These are phyloP conservation scores for Motacilla tschutschensis DNA, from an alignment of 2,113 vertebrate species.

Conservation along the genomic window DNA sequence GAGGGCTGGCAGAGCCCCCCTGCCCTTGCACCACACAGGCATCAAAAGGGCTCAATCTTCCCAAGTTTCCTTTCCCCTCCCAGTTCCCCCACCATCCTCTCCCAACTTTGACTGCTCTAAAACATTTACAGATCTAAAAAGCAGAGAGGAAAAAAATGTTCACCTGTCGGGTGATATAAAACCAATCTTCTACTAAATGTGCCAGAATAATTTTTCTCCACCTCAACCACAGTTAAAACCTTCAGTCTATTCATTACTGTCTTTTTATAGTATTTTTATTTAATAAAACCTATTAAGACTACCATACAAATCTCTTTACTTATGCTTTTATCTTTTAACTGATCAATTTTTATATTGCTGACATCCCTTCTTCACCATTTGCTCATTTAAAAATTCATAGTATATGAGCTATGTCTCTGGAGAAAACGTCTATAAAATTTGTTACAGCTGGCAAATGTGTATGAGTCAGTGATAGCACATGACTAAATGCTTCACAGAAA, in stretches of 20 bases:
- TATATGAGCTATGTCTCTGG: conserved; percentile 91
- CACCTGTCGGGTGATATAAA: conserved; percentile 77
- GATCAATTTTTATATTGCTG: conserved; percentile 99
- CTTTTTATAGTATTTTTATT: conserved; percentile 97
- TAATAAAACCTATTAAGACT: conserved; percentile 99
- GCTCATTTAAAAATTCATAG: conserved; percentile 98
- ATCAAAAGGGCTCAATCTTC: neutral
- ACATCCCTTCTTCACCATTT: conserved; percentile 93
- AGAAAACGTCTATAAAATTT: conserved; percentile 94
- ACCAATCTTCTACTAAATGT: conserved; percentile 76
- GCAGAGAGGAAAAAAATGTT: conserved; percentile 52
- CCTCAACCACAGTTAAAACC: conserved; percentile 73
- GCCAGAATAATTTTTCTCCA: conserved; percentile 79
- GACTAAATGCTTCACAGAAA: conserved; percentile 89
- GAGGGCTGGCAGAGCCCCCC: neutral
- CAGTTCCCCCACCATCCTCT: neutral
- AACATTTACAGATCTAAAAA: conserved; percentile 65
- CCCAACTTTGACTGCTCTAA: conserved; percentile 43
- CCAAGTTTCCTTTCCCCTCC: neutral
- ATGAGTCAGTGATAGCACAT: conserved; percentile 83
- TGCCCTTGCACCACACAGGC: neutral
- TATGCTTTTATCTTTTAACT: conserved; percentile 91
- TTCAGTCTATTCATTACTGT: conserved; percentile 81
- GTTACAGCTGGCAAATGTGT: conserved; percentile 85
- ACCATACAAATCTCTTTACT: conserved; percentile 98